Base-by-base conservation (phyloP, 2,797 vertebrate genomes). In the Lophotriccus pileatus region DNA sequence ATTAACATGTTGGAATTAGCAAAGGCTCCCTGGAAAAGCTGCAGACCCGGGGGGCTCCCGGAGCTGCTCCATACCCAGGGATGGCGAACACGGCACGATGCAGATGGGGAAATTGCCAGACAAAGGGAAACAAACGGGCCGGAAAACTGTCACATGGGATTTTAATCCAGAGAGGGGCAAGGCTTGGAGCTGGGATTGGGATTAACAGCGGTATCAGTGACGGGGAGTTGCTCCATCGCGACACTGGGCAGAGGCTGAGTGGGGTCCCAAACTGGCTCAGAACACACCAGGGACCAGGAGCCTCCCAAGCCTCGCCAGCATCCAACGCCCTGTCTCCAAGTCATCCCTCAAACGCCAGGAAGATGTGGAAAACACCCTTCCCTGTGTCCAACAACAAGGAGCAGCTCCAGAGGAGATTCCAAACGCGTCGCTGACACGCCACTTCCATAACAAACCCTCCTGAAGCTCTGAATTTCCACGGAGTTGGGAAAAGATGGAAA, bases 81-180 rank as follows among this genome's bases (percentile, higher is more conserved):
- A 25, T 2, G 7, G 14, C 0, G 27, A 49, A 16, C 34, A 16
- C 0, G 2, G 23, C 0, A 1, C 39, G 63, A 89, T 3, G 2
- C 37, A 49, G 76, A 20, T 0, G 4, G 47, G 28, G 23, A 30
- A 68, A 55, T 2, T 7, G 8, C 12, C 1, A 3, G 55, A 25
- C 3, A 52, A 68, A 22, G 1, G 23, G 50, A 46, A 64, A 34
- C 2, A 13, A 56, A 79, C 10, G 41, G n/a, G 12, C 36, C 22
- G 30, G 4, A 39, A 72, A 84, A 28, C 5, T 3, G 1, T 1
- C 17, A 39, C 8, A 6, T 3, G 14, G 34, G 34, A n/a, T 49
- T 60, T 79, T 7, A 22, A 46, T 2, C 20, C 3, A 7, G 25
- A 23, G 12, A 49, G 28, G 43, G 12, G 20, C 11, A 2, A 25